Conservation (phyloP, 2,113 vertebrate genomes). For the Ceyx margarethae region DNA sequence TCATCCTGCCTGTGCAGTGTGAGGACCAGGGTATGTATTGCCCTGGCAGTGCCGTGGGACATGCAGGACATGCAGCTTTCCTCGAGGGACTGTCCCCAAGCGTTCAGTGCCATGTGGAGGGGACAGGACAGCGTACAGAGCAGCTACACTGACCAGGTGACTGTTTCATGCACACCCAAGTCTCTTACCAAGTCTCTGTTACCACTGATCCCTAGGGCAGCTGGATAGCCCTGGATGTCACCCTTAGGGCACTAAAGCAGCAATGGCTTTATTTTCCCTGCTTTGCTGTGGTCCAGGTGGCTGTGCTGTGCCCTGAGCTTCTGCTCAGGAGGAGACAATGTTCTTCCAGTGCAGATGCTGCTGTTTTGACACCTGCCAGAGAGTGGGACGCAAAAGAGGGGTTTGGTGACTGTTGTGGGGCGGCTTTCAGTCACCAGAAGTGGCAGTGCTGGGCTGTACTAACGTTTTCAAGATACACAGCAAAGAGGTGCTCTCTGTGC, state of each 20-base stretch:
- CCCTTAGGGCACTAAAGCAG: background rate
- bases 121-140: background rate
- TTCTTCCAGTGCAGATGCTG: background rate
- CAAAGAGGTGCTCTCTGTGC: background rate
- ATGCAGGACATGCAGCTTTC: background rate
- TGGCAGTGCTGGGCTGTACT: background rate
- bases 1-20: background rate
- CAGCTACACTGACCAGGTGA: background rate
- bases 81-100: background rate
- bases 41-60: background rate
- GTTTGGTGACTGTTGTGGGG: background rate
- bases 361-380: background rate
- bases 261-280: background rate
- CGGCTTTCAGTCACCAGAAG: background rate
- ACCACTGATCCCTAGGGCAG: background rate
- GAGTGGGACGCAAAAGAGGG: fast-evolving
- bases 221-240: background rate
- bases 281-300: fast-evolving
- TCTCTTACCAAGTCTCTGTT: background rate
- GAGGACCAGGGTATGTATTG: background rate
- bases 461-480: background rate
- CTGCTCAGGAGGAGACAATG: background rate
- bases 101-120: fast-evolving
- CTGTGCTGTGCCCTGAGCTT: background rate
- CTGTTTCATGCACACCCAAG: background rate